Conservation (phyloP, 2,113 vertebrate genomes). For the Canis aureus region DNA sequence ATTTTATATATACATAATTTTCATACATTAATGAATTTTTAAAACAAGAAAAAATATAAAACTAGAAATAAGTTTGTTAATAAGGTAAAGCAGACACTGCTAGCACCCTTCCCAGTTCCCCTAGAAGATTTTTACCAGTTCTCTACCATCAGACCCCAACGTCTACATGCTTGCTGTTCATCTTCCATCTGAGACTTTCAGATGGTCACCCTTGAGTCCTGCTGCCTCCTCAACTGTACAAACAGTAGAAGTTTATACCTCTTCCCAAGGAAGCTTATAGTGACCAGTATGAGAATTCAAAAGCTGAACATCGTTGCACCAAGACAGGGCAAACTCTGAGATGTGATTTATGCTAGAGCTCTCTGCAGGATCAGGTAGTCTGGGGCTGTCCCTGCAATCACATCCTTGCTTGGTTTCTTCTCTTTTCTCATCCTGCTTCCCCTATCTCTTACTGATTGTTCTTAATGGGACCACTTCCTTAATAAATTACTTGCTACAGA, state of each 20-base stretch:
- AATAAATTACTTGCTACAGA: slow-evolving; percentile 12
- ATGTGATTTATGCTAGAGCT: background rate
- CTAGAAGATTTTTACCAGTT: background rate
- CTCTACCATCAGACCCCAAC: background rate
- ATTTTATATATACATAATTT: background rate
- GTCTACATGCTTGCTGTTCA: background rate
- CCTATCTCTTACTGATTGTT: background rate
- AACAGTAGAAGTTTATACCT: background rate
- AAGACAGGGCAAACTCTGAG: background rate
- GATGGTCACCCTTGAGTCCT: background rate
- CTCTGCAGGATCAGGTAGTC: background rate
- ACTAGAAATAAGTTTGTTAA: background rate
- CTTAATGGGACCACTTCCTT: background rate
- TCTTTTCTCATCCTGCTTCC: background rate
- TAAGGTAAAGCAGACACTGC: background rate
- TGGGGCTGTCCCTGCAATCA: background rate
- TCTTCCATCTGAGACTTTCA: background rate
- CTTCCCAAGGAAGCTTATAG: background rate
- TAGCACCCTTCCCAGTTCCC: background rate
- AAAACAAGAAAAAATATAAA: slow-evolving; percentile 1
- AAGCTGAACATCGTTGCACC: background rate
- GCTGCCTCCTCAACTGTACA: background rate
- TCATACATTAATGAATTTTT: background rate
- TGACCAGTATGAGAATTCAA: background rate
- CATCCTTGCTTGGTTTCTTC: background rate